These are phyloP conservation scores for Lerista edwardsae DNA, from an alignment of 2,797 vertebrate species.

Conservation along the genomic window DNA sequence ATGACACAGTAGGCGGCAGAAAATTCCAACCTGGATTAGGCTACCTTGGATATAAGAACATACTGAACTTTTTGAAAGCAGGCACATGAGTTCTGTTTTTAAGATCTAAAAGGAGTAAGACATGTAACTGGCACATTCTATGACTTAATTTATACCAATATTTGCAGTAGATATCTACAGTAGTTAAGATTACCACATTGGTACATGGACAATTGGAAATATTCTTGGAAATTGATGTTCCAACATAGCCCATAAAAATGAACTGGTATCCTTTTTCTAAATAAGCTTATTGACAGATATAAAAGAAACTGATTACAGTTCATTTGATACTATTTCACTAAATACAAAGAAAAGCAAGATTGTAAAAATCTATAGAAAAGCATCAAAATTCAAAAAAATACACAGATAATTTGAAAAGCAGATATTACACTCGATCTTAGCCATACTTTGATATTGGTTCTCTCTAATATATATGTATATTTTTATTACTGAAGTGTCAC, in stretches of 20 bases:
- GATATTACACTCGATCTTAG: background rate
- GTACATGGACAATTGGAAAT: background rate
- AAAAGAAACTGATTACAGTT: conserved; percentile 19
- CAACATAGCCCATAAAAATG: background rate
- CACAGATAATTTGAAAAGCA: background rate
- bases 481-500: background rate
- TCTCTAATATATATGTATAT: background rate
- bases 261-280: background rate
- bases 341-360: background rate
- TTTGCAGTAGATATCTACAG: background rate
- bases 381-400: background rate
- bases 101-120: background rate
- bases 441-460: background rate
- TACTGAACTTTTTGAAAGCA: background rate
- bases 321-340: background rate
- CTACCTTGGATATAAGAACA: background rate
- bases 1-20: background rate
- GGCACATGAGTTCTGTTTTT: background rate
- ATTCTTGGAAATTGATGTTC: background rate
- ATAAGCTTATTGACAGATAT: background rate
- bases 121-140: background rate
- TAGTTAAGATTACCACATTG: background rate
- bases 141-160: background rate
- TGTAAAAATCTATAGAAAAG: background rate
- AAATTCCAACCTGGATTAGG: background rate